phyloP scores from a whole-genome alignment of 2,888 invertebrate species.

The Eilema sororculum region DNA sequence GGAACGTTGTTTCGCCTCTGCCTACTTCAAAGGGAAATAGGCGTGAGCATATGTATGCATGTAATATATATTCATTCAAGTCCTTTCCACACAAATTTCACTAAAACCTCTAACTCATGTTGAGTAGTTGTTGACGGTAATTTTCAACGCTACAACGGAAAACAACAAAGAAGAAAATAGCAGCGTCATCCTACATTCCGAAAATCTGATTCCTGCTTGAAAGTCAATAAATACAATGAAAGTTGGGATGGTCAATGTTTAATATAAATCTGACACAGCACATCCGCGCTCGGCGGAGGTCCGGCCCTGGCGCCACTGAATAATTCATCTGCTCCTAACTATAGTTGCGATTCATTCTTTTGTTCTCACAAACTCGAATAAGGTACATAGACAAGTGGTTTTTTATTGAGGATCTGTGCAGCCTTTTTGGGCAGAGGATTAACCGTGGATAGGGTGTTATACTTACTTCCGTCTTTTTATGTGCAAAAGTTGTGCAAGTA shows the following conservation, averaged over 20 bases:
- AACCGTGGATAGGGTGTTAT: neutral
- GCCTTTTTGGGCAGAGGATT: conserved; percentile 12
- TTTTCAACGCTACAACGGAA: neutral
- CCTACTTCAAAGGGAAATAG: no score
- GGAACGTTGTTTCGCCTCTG: no score
- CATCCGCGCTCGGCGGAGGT: conserved; percentile 52
- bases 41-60: no score
- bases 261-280: conserved; percentile 66
- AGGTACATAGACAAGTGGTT: conserved; percentile 22
- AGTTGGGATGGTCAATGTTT: conserved; percentile 58
- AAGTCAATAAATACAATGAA: conserved; percentile 36
- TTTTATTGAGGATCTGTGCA: conserved; percentile 8
- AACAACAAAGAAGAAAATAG: conserved; percentile 1
- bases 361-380: conserved; percentile 57
- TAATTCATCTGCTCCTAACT: conserved; percentile 67
- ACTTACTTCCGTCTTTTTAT: neutral
- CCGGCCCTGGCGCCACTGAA: conserved; percentile 59
- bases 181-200: neutral
- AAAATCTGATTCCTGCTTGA: conserved; percentile 26
- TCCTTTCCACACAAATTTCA: no score
- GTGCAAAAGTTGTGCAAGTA: neutral
- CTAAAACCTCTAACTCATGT: neutral
- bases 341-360: conserved; percentile 68
- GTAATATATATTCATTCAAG: no score
- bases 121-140: neutral